A percentile compares a stretch with the other conserved stretches of the same genome.
These are phyloP conservation scores for Macheiramphus alcinus DNA, from an alignment of 2,113 vertebrate genomes.

Conservation along the genomic window DNA sequence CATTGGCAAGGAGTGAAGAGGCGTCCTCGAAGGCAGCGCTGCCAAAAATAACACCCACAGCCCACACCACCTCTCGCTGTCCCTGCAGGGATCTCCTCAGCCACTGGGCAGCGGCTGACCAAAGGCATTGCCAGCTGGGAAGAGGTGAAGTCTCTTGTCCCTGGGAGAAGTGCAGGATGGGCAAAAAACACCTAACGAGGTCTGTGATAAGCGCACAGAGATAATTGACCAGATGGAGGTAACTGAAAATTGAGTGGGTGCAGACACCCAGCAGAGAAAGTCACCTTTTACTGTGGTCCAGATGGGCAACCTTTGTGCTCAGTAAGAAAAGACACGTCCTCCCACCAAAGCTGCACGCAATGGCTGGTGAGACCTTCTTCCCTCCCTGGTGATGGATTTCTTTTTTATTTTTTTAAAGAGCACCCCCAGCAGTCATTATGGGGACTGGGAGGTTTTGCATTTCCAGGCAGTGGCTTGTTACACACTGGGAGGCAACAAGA, in stretches of 20 bases:
- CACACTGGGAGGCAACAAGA: fast-evolving
- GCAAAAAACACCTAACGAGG: background rate
- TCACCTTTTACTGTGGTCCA: background rate
- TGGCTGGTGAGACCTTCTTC: background rate
- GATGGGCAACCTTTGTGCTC: background rate
- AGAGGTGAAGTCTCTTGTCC: background rate
- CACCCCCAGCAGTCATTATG: background rate
- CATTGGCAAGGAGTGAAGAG: background rate
- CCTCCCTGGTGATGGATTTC: fast-evolving
- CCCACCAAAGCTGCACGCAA: background rate
- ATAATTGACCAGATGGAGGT: background rate
- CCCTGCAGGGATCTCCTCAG: background rate
- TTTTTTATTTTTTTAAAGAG: background rate
- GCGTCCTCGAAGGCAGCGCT: fast-evolving
- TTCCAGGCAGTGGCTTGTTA: background rate
- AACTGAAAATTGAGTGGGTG: background rate
- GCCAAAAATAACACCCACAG: background rate
- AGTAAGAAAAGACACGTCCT: background rate
- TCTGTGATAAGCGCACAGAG: background rate
- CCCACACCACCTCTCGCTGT: fast-evolving
- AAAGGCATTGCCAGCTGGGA: background rate
- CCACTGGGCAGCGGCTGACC: background rate
- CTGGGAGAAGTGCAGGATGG: background rate
- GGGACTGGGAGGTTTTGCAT: background rate
- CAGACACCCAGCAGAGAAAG: background rate